Base-by-base conservation (phyloP, 2,113 vertebrate species). In the Phodopus roborovskii region DNA sequence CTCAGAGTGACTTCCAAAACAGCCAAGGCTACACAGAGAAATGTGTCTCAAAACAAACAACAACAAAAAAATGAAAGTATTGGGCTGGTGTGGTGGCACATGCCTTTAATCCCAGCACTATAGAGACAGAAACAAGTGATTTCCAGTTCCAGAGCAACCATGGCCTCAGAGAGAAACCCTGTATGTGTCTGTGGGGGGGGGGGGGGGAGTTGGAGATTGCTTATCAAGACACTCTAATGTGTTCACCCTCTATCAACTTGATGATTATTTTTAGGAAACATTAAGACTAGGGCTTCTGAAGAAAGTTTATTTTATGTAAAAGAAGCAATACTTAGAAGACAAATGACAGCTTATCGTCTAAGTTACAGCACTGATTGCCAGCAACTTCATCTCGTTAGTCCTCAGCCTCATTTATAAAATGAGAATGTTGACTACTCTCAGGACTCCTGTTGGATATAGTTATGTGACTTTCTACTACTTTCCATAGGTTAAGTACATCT, bases 351-450 rank as follows among this genome's bases (percentile, higher is more conserved):
- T 50, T 39, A 60, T 36, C 90, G n/a, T 81, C 15, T 56, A 26
- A 56, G 79, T 50, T 91, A 82, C 58, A 79, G 15, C 62, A 8
- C 0, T 58, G 9, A 8, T 36, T 74, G 36, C 33, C 22, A 82
- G 7, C 64, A 58, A 64, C 60, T 20, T 33, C 16, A 82, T 33
- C 56, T 83, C n/a, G 42, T 62, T 62, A 62, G n/a, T 42, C 1
- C n/a, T n/a, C n/a, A n/a, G n/a, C n/a, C n/a, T 84, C 19, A 90
- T 79, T 7, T 39, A 10, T 68, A 94, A 88, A 92, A 45, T 90
- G 33, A 86, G 33, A 20, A 91, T 50, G 30, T 56, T 11, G 88
- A 68, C 11, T 42, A 88, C 17, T 84, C 56, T 79, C 84, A 73
- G 70, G 30, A 68, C 71, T 88, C 45, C n/a, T 92, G 87, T 88